Conservation (phyloP, 2,797 vertebrate species). For the Cetoscarus ocellatus region DNA sequence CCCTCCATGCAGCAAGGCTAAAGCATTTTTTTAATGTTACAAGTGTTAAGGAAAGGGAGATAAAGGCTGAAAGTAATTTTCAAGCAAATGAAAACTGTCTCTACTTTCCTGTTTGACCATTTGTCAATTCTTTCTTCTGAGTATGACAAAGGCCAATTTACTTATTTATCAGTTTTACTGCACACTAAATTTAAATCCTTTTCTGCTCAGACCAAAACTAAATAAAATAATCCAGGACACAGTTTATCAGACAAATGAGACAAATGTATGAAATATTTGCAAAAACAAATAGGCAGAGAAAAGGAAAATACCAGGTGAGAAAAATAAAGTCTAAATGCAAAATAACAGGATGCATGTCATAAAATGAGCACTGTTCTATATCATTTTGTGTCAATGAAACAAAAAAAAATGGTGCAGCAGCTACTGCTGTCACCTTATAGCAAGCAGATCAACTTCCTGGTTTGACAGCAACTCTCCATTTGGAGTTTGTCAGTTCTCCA, state of each 20-base stretch:
- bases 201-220: not conserved
- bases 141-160: not conserved
- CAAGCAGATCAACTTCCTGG: too few relatives aligned
- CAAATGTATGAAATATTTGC: constrained; percentile 18
- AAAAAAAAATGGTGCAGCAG: too few relatives aligned
- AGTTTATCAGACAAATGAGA: constrained; percentile 9
- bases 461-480: too few relatives aligned
- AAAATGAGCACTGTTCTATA: too few relatives aligned
- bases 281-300: not conserved
- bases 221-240: not conserved
- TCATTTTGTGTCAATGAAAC: too few relatives aligned
- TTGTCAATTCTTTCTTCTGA: not conserved
- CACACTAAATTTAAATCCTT: not conserved
- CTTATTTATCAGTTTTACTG: not conserved
- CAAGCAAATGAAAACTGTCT: not conserved
- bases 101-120: not conserved
- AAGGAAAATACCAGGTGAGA: too few relatives aligned
- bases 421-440: too few relatives aligned
- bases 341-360: too few relatives aligned
- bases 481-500: too few relatives aligned
- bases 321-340: too few relatives aligned
- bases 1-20: not conserved
- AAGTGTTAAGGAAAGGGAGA: not conserved
- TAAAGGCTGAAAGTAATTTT: not conserved
- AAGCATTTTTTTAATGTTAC: not conserved